Conservation (phyloP, 2,888 invertebrate species). For the Ophion ventricosus region DNA sequence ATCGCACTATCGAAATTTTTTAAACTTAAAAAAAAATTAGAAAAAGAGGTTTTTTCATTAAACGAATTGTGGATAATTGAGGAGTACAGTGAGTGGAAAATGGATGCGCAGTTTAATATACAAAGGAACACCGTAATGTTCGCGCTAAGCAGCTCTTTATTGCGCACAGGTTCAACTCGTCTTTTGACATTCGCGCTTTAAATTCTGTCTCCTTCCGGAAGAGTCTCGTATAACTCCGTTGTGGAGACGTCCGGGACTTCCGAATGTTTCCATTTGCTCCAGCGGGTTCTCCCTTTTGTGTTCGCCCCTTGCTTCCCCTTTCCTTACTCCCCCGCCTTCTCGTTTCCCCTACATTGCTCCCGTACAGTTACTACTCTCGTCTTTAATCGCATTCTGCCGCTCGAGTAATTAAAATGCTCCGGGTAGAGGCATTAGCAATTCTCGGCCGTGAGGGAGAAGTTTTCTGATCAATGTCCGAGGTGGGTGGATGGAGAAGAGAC, state of each 20-base stretch:
- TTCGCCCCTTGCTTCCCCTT: neutral
- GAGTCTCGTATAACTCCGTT: slow-evolving; percentile 61
- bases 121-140: neutral
- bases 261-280: slow-evolving; percentile 70
- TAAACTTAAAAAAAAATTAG: too few relatives aligned
- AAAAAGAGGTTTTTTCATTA: neutral
- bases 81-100: slow-evolving; percentile 2
- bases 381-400: slow-evolving; percentile 72
- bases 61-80: neutral
- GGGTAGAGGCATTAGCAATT: slow-evolving; percentile 66
- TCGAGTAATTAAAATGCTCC: slow-evolving; percentile 72
- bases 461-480: slow-evolving; percentile 67
- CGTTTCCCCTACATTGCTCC: slow-evolving; percentile 71
- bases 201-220: slow-evolving; percentile 46
- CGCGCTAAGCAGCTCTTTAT: slow-evolving; percentile 45
- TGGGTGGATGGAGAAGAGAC: slow-evolving; percentile 28
- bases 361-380: slow-evolving; percentile 66
- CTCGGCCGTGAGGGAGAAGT: slow-evolving; percentile 59
- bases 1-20: neutral
- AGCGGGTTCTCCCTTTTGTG: slow-evolving; percentile 55
- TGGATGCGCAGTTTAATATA: neutral
- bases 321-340: neutral
- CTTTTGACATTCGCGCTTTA: slow-evolving; percentile 45
- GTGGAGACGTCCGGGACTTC: slow-evolving; percentile 60
- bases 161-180: slow-evolving; percentile 10